phyloP scores from a whole-genome alignment of 2,888 invertebrate species.

The Tuberolachnus salignus region DNA sequence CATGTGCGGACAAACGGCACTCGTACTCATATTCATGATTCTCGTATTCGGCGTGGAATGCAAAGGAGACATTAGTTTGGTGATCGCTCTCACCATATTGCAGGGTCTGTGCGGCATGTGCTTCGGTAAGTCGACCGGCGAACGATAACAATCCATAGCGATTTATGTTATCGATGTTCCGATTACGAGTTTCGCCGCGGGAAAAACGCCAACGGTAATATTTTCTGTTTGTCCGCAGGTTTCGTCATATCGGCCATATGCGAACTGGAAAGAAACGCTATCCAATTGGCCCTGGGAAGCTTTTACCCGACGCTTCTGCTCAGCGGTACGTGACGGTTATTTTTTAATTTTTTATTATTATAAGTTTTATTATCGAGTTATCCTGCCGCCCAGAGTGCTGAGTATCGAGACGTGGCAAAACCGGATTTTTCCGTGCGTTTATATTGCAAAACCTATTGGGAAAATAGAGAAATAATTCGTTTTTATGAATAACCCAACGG shows the following conservation, averaged over 20 bases:
- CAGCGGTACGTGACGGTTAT: conserved; percentile 67
- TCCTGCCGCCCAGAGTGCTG: not conserved
- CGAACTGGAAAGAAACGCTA: conserved; percentile 89
- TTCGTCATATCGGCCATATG: conserved; percentile 92
- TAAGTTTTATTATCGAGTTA: not conserved
- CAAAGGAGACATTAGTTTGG: conserved; percentile 84
- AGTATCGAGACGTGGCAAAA: no score
- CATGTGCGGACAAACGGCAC: conserved; percentile 90
- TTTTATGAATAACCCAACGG: no score
- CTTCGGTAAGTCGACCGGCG: conserved; percentile 77
- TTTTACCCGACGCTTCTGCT: conserved; percentile 92
- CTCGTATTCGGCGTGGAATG: conserved; percentile 88
- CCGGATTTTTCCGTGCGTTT: no score
- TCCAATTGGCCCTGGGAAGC: conserved; percentile 89
- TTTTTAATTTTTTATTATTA: no score
- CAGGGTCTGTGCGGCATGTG: conserved; percentile 96
- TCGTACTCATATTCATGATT: conserved; percentile 91
- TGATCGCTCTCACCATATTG: conserved; percentile 82
- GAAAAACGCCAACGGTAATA: not conserved
- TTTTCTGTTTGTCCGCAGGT: conserved; percentile 62
- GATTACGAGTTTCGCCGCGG: no score
- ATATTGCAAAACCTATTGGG: no score
- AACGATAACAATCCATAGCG: not conserved
- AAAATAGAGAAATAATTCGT: no score
- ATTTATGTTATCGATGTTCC: no score